Percentiles rank a stretch among this genome's conserved stretches.
These are phyloP conservation scores for Xyrauchen texanus DNA, from an alignment of 2,113 vertebrate species.

Conservation along the genomic window DNA sequence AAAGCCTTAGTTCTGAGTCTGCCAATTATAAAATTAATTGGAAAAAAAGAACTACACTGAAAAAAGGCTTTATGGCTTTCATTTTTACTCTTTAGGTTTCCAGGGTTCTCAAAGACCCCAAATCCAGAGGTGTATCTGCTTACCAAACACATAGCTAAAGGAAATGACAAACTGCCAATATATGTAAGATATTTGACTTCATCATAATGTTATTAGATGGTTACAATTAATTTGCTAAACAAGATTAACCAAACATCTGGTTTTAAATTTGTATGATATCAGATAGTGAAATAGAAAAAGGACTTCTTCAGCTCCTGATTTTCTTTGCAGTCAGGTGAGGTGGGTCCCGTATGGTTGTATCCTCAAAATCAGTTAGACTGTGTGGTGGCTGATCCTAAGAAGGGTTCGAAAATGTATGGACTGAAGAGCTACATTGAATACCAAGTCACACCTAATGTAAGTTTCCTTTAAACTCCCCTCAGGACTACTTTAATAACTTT, in stretches of 20 bases:
- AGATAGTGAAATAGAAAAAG: no score
- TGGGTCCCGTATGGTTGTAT: conserved; percentile 87
- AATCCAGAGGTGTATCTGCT: conserved; percentile 84
- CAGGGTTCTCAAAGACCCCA: conserved; percentile 80
- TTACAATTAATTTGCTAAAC: no score
- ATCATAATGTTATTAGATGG: no score
- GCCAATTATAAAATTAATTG: not conserved
- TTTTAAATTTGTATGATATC: no score
- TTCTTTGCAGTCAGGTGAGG: conserved; percentile 79
- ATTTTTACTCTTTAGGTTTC: conserved; percentile 66
- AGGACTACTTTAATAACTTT: not conserved
- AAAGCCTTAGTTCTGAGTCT: conserved; percentile 22
- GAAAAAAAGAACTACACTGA: not conserved
- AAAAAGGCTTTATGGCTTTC: not conserved
- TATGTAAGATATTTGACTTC: conserved; percentile 73
- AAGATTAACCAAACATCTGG: no score
- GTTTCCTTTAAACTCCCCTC: conserved; percentile 53
- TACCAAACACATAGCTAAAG: conserved; percentile 80
- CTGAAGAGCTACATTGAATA: conserved; percentile 90
- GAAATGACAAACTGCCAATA: conserved; percentile 84
- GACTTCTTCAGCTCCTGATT: not conserved
- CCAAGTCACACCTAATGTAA: conserved; percentile 83
- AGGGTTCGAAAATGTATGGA: conserved; percentile 87
- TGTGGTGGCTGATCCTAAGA: conserved; percentile 85
- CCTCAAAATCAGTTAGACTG: conserved; percentile 82